Evolutionary conservation across 1,140 invertebrate genomes (phyloP), one percentile per base, ranked within the genome.

Genomic region (Coenobita brevimanus): DNA sequence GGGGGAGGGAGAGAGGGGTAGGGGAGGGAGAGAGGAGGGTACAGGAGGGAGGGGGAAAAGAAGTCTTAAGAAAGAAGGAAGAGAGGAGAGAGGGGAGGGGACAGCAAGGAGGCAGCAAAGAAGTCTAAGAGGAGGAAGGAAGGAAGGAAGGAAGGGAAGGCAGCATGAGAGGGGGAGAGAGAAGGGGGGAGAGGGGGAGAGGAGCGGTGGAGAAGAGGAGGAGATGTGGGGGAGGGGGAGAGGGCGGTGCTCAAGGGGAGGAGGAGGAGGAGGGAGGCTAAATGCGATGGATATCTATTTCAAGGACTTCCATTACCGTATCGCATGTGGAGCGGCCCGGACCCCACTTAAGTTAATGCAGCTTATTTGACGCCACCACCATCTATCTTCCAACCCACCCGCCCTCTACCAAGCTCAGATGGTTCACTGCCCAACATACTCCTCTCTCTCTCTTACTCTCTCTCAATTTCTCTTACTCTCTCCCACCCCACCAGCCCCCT

Each of bases 261-360:
- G 24, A 21, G 30, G 33, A 21, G 46, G 78, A 21, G 57, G 62
- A 15, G 60, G 81, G 85, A 76, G 64, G 27, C 85, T 87, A 87
- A 87, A 87, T 87, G 85, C 85, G 85, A 87, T 87, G 85, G 85
- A 87, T 87, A 87, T 87, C 85, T 87, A 87, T 87, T 87, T 87
- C 85, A 80, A 87, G 85, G 76, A 71, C 85, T 78, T 87, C 85
- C 85, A 87, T 87, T 87, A 87, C 85, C 85, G 85, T 87, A 87
- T 87, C 85, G 85, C 85, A 87, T 87, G 85, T 87, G 85, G 85
- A 87, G 85, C 79, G 80, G 76, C 85, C 85, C 46, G 46, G 79
- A 60, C 76, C n/a, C 85, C 85, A 87, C 85, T 87, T 87, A 87
- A 79, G 85, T 87, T 87, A 87, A 87, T 87, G 85, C 85, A 80